Evolutionary conservation across 2,797 vertebrate species (phyloP), one percentile per base, ranked within the genome.

Genomic region (Neostethus bicornis): DNA sequence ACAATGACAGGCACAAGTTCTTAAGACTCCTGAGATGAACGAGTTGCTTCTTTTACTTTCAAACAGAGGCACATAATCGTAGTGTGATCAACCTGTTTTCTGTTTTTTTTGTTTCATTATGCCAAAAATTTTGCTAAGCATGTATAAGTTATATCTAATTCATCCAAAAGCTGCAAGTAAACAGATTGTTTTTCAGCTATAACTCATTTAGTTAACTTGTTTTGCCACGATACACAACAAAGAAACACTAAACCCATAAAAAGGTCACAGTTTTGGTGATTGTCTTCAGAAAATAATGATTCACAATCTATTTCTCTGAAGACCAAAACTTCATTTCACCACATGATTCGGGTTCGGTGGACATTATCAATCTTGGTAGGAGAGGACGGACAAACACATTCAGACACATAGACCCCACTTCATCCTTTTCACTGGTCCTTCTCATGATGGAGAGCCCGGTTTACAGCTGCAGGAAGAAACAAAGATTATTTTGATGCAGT

Each of bases 361-460:
- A 38, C 38, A 38, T 41, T 52, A 59, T 19, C 41, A 32, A 5
- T 60, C 64, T 51, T 5, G 35, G 52, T 61, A 31, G 26, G 3
- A 14, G 32, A 20, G 16, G 55, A 46, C 19, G 49, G 61, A 64
- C 50, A 25, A 31, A 39, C 4, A 44, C 20, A 35, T 28, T 26
- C 52, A 37, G 35, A 38, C 23, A 45, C 35, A 49, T 9, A 46
- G 47, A 69, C 61, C 45, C 17, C 20, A 19, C 70, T 26, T 23
- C 34, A 8, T 19, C 50, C 11, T 48, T 60, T 51, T 89, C 80
- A 92, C 71, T 93, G 77, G 48, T 80, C 17, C 81, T 92, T 92
- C 14, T 89, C 79, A 13, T 81, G 82, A 59, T 51, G 67, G 32
- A 92, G 46, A 47, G 28, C 84, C 31, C 24, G 58, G 61, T 87